Base-by-base conservation (phyloP, 2,113 vertebrate genomes). In the Varanus komodoensis region DNA sequence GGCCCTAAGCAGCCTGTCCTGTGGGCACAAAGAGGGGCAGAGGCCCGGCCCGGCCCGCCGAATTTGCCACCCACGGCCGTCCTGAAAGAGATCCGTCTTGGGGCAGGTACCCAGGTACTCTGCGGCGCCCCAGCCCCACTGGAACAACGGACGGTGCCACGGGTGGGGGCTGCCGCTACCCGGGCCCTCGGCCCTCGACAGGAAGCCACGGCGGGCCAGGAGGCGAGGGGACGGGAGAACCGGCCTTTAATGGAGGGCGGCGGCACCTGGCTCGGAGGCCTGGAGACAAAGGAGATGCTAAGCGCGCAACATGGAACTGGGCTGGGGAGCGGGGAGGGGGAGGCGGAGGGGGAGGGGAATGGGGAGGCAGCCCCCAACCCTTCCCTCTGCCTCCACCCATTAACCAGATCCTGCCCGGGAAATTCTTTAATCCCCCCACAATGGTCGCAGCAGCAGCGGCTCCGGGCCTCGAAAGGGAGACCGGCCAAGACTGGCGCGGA, bases 221-320 rank as follows among this genome's bases (percentile, higher is more conserved):
- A 6, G 1, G 52, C 0, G 32, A 8, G 50, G 52, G 21, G 79
- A 38, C 5, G 50, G 48, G 27, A 52, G 69, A 73, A 69, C 29
- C 0, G 15, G 48, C 15, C 9, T 85, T 73, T 5, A 5, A 11
- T 29, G 34, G n/a, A 27, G n/a, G 21, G 8, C 27, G 68, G n/a
- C 68, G 69, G 44, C 38, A 83, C 88, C 88, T 89, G 81, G 57
- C 61, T 64, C 15, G n/a, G 73, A 44, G 80, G 69, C 87, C 38
- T 48, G 27, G 23, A 77, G 38, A 89, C 88, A 89, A 89, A 89
- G 87, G 81, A 83, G 88, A 89, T 83, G 69, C 80, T 75, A 69
- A 89, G 69, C 87, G 80, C 68, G 54, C 83, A 34, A 38, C 48
- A 78, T 61, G 29, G 34, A 82, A 86, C 57, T 78, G 48, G 19